These are phyloP conservation scores for Fulica atra DNA, from an alignment of 2,113 vertebrate species.

Conservation along the genomic window DNA sequence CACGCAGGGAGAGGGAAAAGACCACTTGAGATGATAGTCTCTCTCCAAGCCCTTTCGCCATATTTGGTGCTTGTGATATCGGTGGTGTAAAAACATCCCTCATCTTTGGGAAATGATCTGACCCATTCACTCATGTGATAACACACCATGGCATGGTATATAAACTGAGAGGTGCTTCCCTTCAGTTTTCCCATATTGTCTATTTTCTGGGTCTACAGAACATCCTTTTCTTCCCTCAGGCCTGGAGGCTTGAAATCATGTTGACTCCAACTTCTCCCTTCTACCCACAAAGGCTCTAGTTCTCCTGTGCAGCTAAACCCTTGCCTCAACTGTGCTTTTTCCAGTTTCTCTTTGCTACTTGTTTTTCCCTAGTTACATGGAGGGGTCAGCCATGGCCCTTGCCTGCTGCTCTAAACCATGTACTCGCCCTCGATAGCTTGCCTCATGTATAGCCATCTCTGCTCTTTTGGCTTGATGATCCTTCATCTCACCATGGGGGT, in stretches of 20 bases:
- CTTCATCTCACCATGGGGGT: background rate
- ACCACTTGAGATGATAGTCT: background rate
- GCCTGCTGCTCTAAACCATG: background rate
- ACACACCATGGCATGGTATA: too few species aligned
- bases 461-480: background rate
- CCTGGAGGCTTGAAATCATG: accelerated
- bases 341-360: background rate
- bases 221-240: background rate
- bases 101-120: background rate
- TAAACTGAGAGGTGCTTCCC: background rate
- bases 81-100: background rate
- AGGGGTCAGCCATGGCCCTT: background rate
- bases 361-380: background rate
- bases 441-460: background rate
- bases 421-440: accelerated
- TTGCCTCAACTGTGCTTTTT: background rate
- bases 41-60: background rate
- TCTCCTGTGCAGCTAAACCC: background rate
- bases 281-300: background rate
- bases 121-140: background rate
- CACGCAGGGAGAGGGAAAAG: background rate
- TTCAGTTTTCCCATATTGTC: background rate
- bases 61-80: background rate
- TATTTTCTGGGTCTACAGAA: background rate
- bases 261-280: background rate